Conservation (phyloP, 2,113 vertebrate species). For the Cyphomyrus discorhynchus region DNA sequence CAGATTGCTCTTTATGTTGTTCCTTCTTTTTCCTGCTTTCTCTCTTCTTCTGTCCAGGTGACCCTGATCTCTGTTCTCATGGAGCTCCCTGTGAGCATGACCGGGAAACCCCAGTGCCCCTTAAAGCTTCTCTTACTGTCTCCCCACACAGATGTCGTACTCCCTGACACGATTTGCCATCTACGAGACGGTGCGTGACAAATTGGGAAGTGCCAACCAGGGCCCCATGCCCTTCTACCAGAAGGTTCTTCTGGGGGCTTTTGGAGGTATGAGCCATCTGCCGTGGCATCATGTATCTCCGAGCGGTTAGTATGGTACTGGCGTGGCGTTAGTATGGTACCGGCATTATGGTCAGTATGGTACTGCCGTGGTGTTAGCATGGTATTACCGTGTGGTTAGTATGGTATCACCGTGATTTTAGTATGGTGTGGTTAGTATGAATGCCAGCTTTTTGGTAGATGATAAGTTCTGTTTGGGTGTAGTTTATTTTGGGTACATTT, state of each 20-base stretch:
- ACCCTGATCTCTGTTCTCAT: background rate
- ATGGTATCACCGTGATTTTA: background rate
- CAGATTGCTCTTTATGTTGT: background rate
- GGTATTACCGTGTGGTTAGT: background rate
- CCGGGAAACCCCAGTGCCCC: background rate
- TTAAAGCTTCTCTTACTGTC: background rate
- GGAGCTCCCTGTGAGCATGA: background rate
- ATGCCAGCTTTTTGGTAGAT: no score
- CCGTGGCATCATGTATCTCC: background rate
- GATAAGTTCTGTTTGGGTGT: no score
- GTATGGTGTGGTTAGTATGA: background rate
- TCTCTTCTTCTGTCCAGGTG: background rate
- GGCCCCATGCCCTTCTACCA: constrained; percentile 73
- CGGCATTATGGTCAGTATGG: background rate
- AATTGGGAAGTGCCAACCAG: constrained; percentile 45
- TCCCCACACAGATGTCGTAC: constrained; percentile 69
- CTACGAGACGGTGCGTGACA: constrained; percentile 67
- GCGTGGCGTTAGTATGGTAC: no score
- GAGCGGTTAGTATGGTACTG: background rate
- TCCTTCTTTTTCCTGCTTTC: background rate
- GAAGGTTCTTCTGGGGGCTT: constrained; percentile 70
- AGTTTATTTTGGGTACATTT: no score
- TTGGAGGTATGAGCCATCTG: constrained; percentile 59
- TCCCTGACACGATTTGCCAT: constrained; percentile 80
- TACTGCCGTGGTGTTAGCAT: background rate